Base-by-base conservation (phyloP, 2,888 invertebrate species). In the Aricia artaxerxes region DNA sequence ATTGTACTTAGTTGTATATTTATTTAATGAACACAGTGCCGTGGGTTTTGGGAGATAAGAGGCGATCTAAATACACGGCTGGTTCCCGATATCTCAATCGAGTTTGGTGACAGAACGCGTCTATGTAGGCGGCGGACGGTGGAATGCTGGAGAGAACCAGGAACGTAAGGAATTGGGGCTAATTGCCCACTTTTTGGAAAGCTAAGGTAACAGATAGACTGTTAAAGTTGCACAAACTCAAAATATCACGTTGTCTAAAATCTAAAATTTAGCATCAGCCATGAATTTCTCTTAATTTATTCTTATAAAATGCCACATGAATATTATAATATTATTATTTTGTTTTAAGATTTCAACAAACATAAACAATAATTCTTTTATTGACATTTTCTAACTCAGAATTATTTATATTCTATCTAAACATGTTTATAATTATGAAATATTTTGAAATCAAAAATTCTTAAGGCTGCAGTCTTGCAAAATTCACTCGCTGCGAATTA, bases 11-110 rank as follows among this genome's bases (percentile, higher is more conserved):
- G n/a, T 61, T 24, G 61, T 61, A 61, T 61, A 44, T 4, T 73
- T n/a, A 73, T 40, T 73, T 73, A 44, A 9, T 73, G 73, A 44
- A 44, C 73, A 73, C 38, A 7, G 7, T 40, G 73, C 44, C 4
- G 73, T 44, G 40, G 44, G 73, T 73, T 73, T 44, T 73, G 44
- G 35, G 69, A 69, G 69, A 73, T 73, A 73, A 73, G n/a, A 73
- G 44, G 6, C 40, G 73, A 44, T 73, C 73, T 73, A 73, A 73
- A 73, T 73, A 44, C 6, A 44, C 44, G 44, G 73, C 44, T 73
- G 73, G 73, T 73, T 69, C 73, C n/a, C 44, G 73, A 73, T 73
- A 73, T 73, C 73, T 73, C 73, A 73, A 73, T 73, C 73, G 44
- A 73, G 73, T 73, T 73, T 73, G 73, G 73, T 73, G 73, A 73